A percentile compares a stretch with the other conserved stretches of the same genome.
These are phyloP conservation scores for Anagrus nilaparvatae DNA, from an alignment of 1,140 invertebrate genomes.

Conservation along the genomic window DNA sequence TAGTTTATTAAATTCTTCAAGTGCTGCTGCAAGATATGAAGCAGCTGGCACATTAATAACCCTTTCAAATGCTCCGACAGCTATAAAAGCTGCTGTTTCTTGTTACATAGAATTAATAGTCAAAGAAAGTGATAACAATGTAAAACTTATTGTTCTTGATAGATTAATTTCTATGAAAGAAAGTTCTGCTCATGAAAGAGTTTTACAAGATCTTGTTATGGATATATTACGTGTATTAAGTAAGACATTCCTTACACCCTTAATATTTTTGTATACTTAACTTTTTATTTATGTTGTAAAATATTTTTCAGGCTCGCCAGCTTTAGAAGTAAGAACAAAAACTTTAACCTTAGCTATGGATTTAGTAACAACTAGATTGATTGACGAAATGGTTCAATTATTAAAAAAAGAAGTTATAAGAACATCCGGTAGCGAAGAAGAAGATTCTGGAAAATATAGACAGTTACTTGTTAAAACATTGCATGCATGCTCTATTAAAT, in stretches of 20 bases:
- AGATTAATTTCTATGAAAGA: conserved; percentile 83
- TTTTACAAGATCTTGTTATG: conserved; percentile 96
- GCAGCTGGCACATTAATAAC: conserved; percentile 99
- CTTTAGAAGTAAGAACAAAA: conserved; percentile 88
- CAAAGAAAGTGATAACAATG: conserved; percentile 99
- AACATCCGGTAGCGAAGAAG: conserved; percentile 84
- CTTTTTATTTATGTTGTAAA: too few relatives aligned
- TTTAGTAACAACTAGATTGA: conserved; percentile 84
- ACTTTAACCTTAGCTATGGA: conserved; percentile 82
- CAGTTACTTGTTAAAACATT: conserved; percentile 92
- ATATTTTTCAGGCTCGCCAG: conserved; percentile 58
- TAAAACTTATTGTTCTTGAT: conserved; percentile 97
- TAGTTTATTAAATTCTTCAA: conserved; percentile 91
- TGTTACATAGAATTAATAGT: conserved; percentile 98
- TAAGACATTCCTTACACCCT: too few relatives aligned
- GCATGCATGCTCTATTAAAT: conserved; percentile 93
- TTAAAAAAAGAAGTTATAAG: conserved; percentile 92
- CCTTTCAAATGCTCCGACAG: conserved; percentile 89
- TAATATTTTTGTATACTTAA: too few relatives aligned
- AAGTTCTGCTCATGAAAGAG: conserved; percentile 77
- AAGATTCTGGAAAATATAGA: conserved; percentile 91
- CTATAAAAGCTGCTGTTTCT: conserved; percentile 91
- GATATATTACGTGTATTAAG: conserved; percentile 91
- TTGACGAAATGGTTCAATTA: conserved; percentile 92
- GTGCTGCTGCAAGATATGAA: conserved; percentile 95